Evolutionary conservation across 2,113 vertebrate species (phyloP).

Genomic region (Peromyscus californicus): DNA sequence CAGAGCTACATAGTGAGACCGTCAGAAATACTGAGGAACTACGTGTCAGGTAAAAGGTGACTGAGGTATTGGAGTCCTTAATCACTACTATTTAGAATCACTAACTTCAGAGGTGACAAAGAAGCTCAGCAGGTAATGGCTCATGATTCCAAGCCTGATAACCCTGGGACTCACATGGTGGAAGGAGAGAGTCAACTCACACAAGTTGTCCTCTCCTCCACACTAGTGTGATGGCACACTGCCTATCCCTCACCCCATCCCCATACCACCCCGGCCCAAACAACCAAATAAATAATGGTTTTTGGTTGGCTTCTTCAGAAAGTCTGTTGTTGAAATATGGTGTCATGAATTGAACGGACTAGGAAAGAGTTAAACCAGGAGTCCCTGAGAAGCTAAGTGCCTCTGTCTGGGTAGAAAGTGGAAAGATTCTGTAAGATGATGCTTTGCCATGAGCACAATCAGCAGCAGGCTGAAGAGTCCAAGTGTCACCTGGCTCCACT

Average conservation of each 20-base stretch:
- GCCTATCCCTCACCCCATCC: background rate
- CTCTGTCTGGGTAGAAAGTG: background rate
- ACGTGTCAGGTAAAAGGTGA: background rate
- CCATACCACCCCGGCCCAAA: background rate
- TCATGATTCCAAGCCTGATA: no score
- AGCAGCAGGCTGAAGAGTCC: slow-evolving; percentile 7
- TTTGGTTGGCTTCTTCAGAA: background rate
- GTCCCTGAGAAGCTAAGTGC: slow-evolving; percentile 21
- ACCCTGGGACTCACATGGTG: background rate
- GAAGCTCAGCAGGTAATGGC: background rate
- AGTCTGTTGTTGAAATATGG: background rate
- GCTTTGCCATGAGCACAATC: slow-evolving; percentile 31
- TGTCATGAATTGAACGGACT: background rate
- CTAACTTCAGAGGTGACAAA: background rate
- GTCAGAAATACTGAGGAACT: background rate
- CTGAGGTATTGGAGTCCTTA: background rate
- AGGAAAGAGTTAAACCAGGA: background rate
- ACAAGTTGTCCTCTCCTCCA: background rate
- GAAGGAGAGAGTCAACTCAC: background rate
- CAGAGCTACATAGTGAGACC: background rate
- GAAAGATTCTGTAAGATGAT: slow-evolving; percentile 43
- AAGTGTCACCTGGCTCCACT: slow-evolving; percentile 34
- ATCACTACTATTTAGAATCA: slow-evolving; percentile 18
- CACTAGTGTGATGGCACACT: background rate
- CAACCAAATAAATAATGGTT: background rate